A percentile compares a stretch with the other conserved stretches of the same genome.
These are phyloP conservation scores for Bombyx mori DNA, from an alignment of 1,140 invertebrate genomes.

Conservation along the genomic window DNA sequence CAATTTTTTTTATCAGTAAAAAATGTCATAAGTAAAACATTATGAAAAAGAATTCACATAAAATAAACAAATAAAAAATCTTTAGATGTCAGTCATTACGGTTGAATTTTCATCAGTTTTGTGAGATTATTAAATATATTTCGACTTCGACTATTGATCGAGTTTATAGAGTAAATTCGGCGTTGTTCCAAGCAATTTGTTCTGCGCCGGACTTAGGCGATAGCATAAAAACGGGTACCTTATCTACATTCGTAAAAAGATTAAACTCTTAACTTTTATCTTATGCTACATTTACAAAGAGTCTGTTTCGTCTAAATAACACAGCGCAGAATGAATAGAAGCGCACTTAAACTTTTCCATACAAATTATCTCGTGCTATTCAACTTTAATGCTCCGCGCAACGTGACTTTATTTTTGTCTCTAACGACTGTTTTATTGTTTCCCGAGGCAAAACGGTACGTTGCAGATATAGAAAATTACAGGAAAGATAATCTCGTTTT, in stretches of 20 bases:
- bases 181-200: no score
- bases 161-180: no score
- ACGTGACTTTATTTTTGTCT: conserved; percentile 11
- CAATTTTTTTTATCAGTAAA: no score
- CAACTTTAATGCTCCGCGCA: conserved; percentile 4
- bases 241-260: neutral
- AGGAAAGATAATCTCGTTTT: conserved; percentile 27
- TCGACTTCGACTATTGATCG: no score
- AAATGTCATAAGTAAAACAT: no score
- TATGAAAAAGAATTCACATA: no score
- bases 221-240: no score
- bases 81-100: no score
- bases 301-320: neutral
- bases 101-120: no score
- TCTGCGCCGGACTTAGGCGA: no score
- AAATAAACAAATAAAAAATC: no score
- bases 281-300: neutral
- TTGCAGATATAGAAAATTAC: conserved; percentile 21
- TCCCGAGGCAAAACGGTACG: conserved; percentile 7
- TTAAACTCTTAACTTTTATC: neutral
- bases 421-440: conserved; percentile 22
- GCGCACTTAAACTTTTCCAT: neutral
- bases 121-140: no score
- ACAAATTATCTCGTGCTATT: conserved; percentile 3
- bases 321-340: neutral